Evolutionary conservation across 1,140 invertebrate genomes (phyloP), one percentile per base, ranked within the genome.

Genomic region (Caenorhabditis remanei): DNA sequence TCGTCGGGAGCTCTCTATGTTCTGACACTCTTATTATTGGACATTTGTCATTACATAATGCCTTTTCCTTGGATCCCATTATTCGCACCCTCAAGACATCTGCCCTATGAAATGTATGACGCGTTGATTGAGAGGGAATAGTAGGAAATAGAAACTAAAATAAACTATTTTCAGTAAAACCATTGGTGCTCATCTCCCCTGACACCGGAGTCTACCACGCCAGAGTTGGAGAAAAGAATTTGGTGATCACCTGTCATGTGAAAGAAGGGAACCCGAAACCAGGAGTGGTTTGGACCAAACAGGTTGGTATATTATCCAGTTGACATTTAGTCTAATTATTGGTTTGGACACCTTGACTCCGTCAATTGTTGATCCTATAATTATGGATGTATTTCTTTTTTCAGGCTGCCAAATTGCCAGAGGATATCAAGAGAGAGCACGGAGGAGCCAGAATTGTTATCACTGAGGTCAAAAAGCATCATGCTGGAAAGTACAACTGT

Each of bases 251-350:
- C 16, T 87, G 86, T 79, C 48, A 55, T 43, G 86, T 46, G 4
- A 82, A 83, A n/a, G 71, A 79, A 79, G 86, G 86, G 83, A 87
- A 87, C 79, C 86, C 86, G n/a, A 71, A 71, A 19, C 86, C 86
- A 32, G 43, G 41, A 24, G 55, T 87, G 13, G 56, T 58, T 19
- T 87, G 86, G 86, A 75, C 75, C 21, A 56, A 71, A 83, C 43
- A 83, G 86, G 86, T 83, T 24, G 50, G 85, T 53, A 6, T n/a
- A 41, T 56, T 24, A 67, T 24, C 7, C 14, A n/a, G 5, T 41
- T 32, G 32, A 32, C 32, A 32, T 32, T 32, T 32, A 32, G 32
- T 40, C 32, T 67, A 85, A 65, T 67, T 79, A 32, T 46, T 85
- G 43, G 43, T 61, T 84, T 41, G 9, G 83, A 40, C 40, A 83